Evolutionary conservation across 64 coral and sea anemone species (phyloP), one percentile per base, ranked within the genome.

Genomic region (Acropora tenuis): DNA sequence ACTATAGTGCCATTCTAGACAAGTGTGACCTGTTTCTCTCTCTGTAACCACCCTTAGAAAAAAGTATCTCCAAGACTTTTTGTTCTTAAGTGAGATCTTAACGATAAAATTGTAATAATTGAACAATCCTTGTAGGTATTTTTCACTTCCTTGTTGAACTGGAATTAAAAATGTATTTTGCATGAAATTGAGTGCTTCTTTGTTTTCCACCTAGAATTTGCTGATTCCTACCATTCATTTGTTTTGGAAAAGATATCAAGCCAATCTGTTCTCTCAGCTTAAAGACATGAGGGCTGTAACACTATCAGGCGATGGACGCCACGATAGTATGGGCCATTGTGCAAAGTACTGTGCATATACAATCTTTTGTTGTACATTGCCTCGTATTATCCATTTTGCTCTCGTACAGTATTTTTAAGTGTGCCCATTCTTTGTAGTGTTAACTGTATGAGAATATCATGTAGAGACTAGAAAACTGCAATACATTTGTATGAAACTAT

Each of bases 341-440:
- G 88, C 88, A 43, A 89, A 89, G 76, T 89, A 89, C 10, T 53
- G 87, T 77, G 74, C 74, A 78, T 89, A 78, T 43, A 77, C 74
- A 5, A 89, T 89, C 74, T 48, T 87, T 19, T 87, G 71, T 49
- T 87, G 66, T 45, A 50, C 87, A 79, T 55, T n/a, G 18, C 16
- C 17, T 20, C 16, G 49, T 16, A 57, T 79, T 20, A 79, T 79
- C n/a, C 77, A 79, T 48, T 79, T 79, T 79, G 77, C 77, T 52
- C 77, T 79, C 57, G 77, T 79, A 50, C 49, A 79, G 77, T 43
- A 73, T 73, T 73, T 41, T 66, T 17, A 17, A 66, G 50, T 55
- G 50, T 55, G 50, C 50, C 50, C 50, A 55, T 55, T 55, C 50
- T 55, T 55, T 55, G 50, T 55, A 55, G 9, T 55, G 50, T 55